Evolutionary conservation across 2,888 invertebrate genomes (phyloP), one percentile per base, ranked within the genome.

Genomic region (Rotaria sp.): DNA sequence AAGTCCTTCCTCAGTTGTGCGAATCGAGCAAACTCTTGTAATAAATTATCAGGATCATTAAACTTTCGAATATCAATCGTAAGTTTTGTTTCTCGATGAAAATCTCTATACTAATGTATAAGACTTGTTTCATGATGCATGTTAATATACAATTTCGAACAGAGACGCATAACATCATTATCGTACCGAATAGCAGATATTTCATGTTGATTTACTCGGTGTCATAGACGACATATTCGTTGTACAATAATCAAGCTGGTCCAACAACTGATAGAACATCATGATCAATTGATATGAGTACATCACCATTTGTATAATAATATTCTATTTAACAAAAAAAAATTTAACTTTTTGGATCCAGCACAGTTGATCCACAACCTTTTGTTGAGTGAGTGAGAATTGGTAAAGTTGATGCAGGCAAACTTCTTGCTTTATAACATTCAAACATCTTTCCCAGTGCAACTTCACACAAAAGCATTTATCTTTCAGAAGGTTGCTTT

Each of bases 391-490:
- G 95, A 89, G 94, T 94, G 87, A 95, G 94, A 74, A 93, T 93
- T 0, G 96, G 96, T 85, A 96, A 92, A 89, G 95, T 94, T 30
- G 93, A 89, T 10, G 91, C 92, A 30, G 93, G 88, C 88, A 90
- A 50, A 50, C 92, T 90, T 7, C 92, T 91, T 21, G 89, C 88
- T 41, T 90, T 87, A 84, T 91, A 88, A 80, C 75, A 80, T 52
- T 92, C 91, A 88, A 91, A 89, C 11, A 89, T 88, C 41, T 89
- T 89, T 11, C 92, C 92, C 0, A 92, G 88, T 1, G 98, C 97
- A 8, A 92, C 97, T 90, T 99, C 98, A 90, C 96, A 97, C 0
- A 99, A 93, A 89, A 99, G 90, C 92, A 99, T 90, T 74, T 97
- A 91, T 50, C 97, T 98, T n/a, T 93, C 93, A 0, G 94, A 93